These are phyloP conservation scores for Sphaeridia pumilis DNA, from an alignment of 2,888 invertebrate genomes.

Conservation along the genomic window DNA sequence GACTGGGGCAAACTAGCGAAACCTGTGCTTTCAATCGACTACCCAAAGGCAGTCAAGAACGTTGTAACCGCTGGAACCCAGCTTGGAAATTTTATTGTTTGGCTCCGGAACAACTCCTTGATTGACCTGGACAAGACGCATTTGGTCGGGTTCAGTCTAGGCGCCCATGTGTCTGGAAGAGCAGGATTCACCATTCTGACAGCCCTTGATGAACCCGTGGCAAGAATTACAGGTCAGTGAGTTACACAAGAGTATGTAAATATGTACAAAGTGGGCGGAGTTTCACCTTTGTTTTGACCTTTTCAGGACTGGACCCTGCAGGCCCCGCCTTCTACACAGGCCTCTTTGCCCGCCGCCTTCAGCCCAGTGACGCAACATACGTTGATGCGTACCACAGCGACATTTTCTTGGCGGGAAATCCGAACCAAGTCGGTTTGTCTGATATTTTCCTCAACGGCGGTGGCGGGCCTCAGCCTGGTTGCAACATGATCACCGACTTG, in stretches of 20 bases:
- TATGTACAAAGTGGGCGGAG: no score
- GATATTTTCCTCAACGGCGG: slow-evolving; percentile 13
- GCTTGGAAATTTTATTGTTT: slow-evolving; percentile 11
- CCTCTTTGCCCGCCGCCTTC: slow-evolving; percentile 4
- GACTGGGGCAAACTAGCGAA: slow-evolving; percentile 2
- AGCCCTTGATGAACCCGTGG: neutral
- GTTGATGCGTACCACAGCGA: slow-evolving; percentile 13
- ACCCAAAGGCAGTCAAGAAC: slow-evolving; percentile 13
- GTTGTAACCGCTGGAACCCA: slow-evolving; percentile 4
- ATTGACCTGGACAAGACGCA: slow-evolving; percentile 1
- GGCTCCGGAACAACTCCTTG: slow-evolving; percentile 2
- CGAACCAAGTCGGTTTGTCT: slow-evolving; percentile 2
- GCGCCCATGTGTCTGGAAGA: slow-evolving; percentile 10
- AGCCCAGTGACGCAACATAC: slow-evolving; percentile 3
- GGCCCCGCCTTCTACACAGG: slow-evolving; percentile 16
- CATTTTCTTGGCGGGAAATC: slow-evolving; percentile 8
- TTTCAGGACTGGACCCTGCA: slow-evolving; percentile 11
- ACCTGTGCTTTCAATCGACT: slow-evolving; percentile 7
- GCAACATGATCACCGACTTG: no score
- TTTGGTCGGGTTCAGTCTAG: slow-evolving; percentile 10
- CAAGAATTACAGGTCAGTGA: slow-evolving; percentile 4
- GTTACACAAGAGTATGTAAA: no score
- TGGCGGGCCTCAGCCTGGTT: slow-evolving; percentile 11
- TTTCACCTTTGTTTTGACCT: no score
- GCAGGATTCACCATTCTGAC: slow-evolving; percentile 1